Percentiles rank a stretch among this genome's conserved stretches.
These are phyloP conservation scores for Psix sp. DNA, from an alignment of 1,140 invertebrate genomes.

Conservation along the genomic window DNA sequence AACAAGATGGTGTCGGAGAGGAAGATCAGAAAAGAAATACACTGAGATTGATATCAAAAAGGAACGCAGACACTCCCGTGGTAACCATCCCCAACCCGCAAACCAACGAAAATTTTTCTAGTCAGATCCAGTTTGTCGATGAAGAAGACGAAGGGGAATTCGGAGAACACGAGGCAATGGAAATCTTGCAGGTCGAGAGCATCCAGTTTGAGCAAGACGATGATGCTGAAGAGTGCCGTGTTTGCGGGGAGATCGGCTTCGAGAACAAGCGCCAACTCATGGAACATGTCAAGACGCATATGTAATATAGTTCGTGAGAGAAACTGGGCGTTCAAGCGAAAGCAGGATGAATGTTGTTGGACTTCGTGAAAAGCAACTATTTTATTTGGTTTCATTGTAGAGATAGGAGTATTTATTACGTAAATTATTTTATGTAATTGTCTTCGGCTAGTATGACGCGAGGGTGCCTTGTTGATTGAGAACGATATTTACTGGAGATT, in stretches of 20 bases:
- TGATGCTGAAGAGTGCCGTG: conserved; percentile 64
- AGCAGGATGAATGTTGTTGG: too few species aligned
- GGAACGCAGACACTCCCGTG: conserved; percentile 67
- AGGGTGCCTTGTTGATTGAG: too few species aligned
- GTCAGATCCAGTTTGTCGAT: conserved; percentile 62
- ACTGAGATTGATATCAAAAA: conserved; percentile 70
- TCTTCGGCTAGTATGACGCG: too few species aligned
- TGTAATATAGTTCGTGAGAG: too few species aligned
- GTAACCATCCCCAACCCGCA: conserved; percentile 68
- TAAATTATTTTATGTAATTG: too few species aligned
- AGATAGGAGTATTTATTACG: too few species aligned
- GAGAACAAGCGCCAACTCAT: conserved; percentile 69
- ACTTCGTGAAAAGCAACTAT: too few species aligned
- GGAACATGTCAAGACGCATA: conserved; percentile 74
- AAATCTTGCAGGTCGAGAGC: conserved; percentile 52
- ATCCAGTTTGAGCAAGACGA: conserved; percentile 57
- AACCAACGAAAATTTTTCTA: conserved; percentile 66
- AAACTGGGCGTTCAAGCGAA: too few species aligned
- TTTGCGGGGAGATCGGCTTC: conserved; percentile 72
- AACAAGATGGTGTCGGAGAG: background rate
- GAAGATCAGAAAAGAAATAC: conserved; percentile 55
- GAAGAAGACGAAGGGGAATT: conserved; percentile 25
- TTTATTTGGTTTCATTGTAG: too few species aligned
- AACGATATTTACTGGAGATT: too few species aligned
- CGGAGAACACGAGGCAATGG: conserved; percentile 38